These are phyloP conservation scores for Aspidoscelis tigris DNA, from an alignment of 2,113 vertebrate species.

Conservation along the genomic window DNA sequence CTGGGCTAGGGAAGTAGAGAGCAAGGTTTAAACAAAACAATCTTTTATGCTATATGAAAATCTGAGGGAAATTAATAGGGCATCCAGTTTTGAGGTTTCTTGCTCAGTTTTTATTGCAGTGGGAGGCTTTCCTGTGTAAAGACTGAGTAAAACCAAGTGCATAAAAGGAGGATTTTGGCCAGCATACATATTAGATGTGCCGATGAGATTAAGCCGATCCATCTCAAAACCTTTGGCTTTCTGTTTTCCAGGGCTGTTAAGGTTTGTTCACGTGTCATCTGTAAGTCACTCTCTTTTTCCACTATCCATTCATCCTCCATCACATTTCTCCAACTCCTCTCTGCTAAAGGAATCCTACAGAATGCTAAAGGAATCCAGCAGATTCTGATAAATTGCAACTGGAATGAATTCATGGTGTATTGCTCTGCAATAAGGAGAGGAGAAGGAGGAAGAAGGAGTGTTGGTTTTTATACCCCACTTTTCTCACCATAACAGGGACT, in stretches of 20 bases:
- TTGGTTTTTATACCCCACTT: no score
- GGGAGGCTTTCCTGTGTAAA: slow-evolving; percentile 17
- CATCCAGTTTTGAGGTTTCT: slow-evolving; percentile 30
- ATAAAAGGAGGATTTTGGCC: not conserved
- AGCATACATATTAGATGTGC: slow-evolving; percentile 7
- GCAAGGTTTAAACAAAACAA: slow-evolving; percentile 29
- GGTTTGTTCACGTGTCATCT: not conserved
- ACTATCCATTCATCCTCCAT: not conserved
- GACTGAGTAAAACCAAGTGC: slow-evolving; percentile 6
- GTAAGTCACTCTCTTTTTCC: not conserved
- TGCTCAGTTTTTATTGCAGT: slow-evolving; percentile 34
- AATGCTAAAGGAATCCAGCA: not conserved
- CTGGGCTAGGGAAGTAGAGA: slow-evolving; percentile 18
- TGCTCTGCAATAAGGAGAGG: not conserved
- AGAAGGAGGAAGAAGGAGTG: no score
- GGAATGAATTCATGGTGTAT: not conserved
- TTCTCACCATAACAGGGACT: no score
- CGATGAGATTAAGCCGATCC: not conserved
- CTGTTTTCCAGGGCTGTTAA: not conserved
- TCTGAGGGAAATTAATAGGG: slow-evolving; percentile 28
- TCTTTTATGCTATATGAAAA: slow-evolving; percentile 32
- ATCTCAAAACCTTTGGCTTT: not conserved
- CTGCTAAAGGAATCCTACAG: not conserved
- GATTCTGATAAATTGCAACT: not conserved
- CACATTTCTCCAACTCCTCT: not conserved